These are phyloP conservation scores for Heteronetta atricapilla DNA, from an alignment of 2,113 vertebrate genomes.

Conservation along the genomic window DNA sequence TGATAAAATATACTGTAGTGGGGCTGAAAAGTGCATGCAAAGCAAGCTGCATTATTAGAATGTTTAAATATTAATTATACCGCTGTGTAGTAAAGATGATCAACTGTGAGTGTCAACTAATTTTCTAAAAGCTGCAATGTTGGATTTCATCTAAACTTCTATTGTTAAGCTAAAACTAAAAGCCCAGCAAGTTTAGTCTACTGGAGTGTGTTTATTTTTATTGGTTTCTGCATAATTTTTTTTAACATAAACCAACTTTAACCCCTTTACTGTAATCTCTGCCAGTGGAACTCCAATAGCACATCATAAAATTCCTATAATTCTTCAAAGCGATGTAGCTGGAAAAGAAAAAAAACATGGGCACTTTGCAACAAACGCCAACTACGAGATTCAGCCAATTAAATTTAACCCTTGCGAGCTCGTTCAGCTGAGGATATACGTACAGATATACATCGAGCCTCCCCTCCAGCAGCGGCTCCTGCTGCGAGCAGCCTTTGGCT, in stretches of 20 bases:
- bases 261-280: constrained; percentile 82
- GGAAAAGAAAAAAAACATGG: constrained; percentile 68
- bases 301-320: constrained; percentile 83
- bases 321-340: constrained; percentile 79
- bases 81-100: constrained; percentile 98
- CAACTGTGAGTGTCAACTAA: constrained; percentile 92
- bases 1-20: constrained; percentile 97
- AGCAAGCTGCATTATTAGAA: constrained; percentile 99
- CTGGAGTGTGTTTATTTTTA: constrained; percentile 84
- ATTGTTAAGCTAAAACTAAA: constrained; percentile 82
- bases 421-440: not conserved
- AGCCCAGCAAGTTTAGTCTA: constrained; percentile 85
- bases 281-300: constrained; percentile 78
- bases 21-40: constrained; percentile 96
- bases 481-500: constrained; percentile 28
- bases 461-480: constrained; percentile 13
- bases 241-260: constrained; percentile 83
- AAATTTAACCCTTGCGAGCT: constrained; percentile 74
- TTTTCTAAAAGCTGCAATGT: constrained; percentile 85
- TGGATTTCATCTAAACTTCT: constrained; percentile 80
- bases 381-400: constrained; percentile 69
- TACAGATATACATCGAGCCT: not conserved
- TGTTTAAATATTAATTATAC: constrained; percentile 99
- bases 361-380: constrained; percentile 75
- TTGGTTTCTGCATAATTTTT: constrained; percentile 85